A percentile compares a stretch with the other conserved stretches of the same genome.
Evolutionary conservation across 2,113 vertebrate genomes (phyloP).

Genomic region (Campylomormyrus tamandua): DNA sequence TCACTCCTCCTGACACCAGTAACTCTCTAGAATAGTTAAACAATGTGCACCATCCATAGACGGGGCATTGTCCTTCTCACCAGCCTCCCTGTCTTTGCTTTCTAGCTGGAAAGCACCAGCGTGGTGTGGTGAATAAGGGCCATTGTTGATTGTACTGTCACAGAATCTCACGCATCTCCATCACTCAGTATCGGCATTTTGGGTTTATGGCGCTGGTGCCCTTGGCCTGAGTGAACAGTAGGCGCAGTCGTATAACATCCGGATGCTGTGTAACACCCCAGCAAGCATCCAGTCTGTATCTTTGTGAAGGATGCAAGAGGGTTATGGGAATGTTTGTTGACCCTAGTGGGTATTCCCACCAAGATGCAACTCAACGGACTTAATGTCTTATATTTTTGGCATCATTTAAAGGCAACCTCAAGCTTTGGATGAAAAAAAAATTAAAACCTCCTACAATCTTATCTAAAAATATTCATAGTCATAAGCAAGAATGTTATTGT

Average conservation of each 20-base stretch:
- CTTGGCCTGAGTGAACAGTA: slow-evolving; percentile 28
- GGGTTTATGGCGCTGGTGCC: not conserved
- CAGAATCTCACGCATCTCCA: not conserved
- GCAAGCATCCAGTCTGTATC: not conserved
- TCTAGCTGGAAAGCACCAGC: not conserved
- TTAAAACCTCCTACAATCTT: not conserved
- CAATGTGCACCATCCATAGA: not conserved
- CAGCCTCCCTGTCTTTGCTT: not conserved
- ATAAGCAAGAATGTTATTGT: not conserved
- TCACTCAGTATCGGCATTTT: not conserved
- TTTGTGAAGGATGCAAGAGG: not conserved
- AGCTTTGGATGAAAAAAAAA: not conserved
- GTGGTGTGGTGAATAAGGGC: not conserved
- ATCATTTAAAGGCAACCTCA: not conserved
- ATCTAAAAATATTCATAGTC: not conserved
- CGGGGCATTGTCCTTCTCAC: not conserved
- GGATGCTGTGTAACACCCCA: slow-evolving; percentile 33
- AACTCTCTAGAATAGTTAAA: not conserved
- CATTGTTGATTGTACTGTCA: slow-evolving; percentile 8
- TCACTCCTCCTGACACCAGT: not conserved
- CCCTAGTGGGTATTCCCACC: not conserved
- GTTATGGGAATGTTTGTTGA: slow-evolving; percentile 6
- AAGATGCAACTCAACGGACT: slow-evolving; percentile 1
- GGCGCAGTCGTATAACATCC: slow-evolving; percentile 41
- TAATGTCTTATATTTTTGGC: not conserved